Base-by-base conservation (phyloP, 2,888 invertebrate species). In the Meiosimyza platycephala region DNA sequence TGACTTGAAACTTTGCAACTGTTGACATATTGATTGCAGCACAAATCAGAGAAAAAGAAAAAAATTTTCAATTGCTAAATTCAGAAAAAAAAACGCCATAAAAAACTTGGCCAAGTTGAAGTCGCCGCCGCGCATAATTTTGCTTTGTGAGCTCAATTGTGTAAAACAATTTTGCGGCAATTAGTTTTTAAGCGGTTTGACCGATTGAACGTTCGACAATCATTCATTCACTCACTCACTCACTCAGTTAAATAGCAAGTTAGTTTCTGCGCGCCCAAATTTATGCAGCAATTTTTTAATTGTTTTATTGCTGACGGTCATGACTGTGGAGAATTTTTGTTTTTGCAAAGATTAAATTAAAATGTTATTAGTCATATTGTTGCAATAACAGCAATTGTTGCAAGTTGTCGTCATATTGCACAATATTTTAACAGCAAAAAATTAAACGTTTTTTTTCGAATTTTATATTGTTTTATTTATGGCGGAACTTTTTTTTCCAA, bases 251-350 rank as follows among this genome's bases (percentile, higher is more conserved):
- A 51, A 57, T 12, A 2, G 51, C 28, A 54, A 52, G 2, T 54
- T 15, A 15, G 47, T 11, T 57, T 28, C n/a, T 51, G 60, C 54
- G 60, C 54, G 47, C 51, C 33, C 71, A 55, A 65, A 72, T 76
- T 75, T 75, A 75, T 77, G 74, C 74, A 76, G 77, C 74, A 71
- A 78, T 77, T 73, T 78, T 78, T 76, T 77, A 78, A 78, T 77
- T 77, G 75, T 74, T 78, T 78, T 74, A 76, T 75, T 68, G 72
- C 76, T 74, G 71, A 71, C 75, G 76, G 76, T 76, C 76, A 76
- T 76, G 76, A 72, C 57, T 73, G 62, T 78, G 77, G 78, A 77
- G 75, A 72, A 66, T 76, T 50, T 73, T 62, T 67, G 63, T 60
- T n/a, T n/a, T n/a, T 65, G 40, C 6, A 40, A 18, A 67, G 3